These are phyloP conservation scores for Conops quadrifasciatus DNA, from an alignment of 2,888 invertebrate genomes.

Conservation along the genomic window DNA sequence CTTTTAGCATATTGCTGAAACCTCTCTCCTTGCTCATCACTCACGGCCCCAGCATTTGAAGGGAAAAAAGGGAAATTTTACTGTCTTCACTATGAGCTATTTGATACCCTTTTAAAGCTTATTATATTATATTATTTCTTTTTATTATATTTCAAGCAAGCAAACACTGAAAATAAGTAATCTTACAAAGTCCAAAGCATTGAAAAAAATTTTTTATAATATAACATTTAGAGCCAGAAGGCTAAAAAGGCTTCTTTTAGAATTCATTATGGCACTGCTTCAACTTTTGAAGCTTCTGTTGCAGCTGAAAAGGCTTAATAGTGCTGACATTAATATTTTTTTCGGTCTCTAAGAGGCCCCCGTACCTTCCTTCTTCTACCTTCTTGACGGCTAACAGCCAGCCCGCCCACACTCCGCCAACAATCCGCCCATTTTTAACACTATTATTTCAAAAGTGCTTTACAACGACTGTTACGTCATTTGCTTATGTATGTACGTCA, in stretches of 20 bases:
- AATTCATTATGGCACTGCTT: slow-evolving; percentile 2
- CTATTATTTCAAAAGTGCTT: neutral
- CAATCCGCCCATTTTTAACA: too few species aligned
- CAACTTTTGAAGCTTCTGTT: slow-evolving; percentile 3
- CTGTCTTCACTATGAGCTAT: too few species aligned
- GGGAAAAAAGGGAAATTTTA: too few species aligned
- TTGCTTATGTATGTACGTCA: too few species aligned
- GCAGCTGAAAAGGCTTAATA: neutral
- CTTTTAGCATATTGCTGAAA: too few species aligned
- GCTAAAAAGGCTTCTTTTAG: neutral
- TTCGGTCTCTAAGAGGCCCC: neutral
- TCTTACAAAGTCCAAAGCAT: too few species aligned
- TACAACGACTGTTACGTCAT: slow-evolving; percentile 10
- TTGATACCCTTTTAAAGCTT: too few species aligned
- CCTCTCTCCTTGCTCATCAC: too few species aligned
- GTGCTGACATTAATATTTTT: neutral
- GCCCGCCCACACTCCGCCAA: neutral
- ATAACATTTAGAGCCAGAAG: neutral
- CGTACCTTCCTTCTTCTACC: neutral
- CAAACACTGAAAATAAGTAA: too few species aligned
- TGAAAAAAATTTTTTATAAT: neutral
- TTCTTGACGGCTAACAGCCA: neutral
- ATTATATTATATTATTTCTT: too few species aligned
- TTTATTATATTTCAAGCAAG: too few species aligned
- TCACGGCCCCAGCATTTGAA: too few species aligned